A percentile compares a stretch with the other conserved stretches of the same genome.
These are phyloP conservation scores for Drosophila nr. perissopoda DNA, from an alignment of 2,888 invertebrate genomes.

Conservation along the genomic window DNA sequence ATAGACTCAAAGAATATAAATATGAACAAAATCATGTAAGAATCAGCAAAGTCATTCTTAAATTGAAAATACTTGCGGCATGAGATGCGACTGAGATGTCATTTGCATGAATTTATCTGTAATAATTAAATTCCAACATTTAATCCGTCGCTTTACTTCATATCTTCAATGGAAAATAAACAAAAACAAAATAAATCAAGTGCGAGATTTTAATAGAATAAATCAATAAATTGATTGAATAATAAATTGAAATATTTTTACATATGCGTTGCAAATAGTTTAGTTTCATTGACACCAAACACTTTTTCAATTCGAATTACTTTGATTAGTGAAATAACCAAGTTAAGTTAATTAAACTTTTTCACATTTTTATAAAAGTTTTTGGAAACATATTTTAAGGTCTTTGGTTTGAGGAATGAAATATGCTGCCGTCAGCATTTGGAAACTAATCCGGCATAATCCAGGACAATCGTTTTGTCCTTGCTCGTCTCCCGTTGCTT, in stretches of 20 bases:
- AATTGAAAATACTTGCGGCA: background rate
- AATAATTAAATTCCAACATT: background rate
- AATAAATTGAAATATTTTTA: background rate
- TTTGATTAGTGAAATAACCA: background rate
- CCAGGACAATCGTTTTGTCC: conserved; percentile 16
- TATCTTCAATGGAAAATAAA: background rate
- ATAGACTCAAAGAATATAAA: conserved; percentile 21
- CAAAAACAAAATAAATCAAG: background rate
- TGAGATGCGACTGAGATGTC: background rate
- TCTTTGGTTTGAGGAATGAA: background rate
- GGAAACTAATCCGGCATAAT: conserved; percentile 17
- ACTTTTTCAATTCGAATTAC: background rate
- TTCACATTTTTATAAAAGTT: too few species aligned
- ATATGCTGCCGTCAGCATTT: background rate
- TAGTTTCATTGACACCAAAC: background rate
- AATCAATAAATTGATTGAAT: background rate
- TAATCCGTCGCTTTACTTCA: background rate
- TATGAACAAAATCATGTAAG: conserved; percentile 21
- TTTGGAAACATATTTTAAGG: too few species aligned
- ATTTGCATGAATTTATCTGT: background rate
- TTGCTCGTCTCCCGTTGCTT: conserved; percentile 21
- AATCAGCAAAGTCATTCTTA: background rate
- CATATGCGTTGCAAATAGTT: background rate
- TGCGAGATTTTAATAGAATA: background rate
- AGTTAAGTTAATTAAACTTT: background rate